A percentile compares a stretch with the other conserved stretches of the same genome.
These are phyloP conservation scores for Chrysopilus asiliformis DNA, from an alignment of 2,888 invertebrate species.

Conservation along the genomic window DNA sequence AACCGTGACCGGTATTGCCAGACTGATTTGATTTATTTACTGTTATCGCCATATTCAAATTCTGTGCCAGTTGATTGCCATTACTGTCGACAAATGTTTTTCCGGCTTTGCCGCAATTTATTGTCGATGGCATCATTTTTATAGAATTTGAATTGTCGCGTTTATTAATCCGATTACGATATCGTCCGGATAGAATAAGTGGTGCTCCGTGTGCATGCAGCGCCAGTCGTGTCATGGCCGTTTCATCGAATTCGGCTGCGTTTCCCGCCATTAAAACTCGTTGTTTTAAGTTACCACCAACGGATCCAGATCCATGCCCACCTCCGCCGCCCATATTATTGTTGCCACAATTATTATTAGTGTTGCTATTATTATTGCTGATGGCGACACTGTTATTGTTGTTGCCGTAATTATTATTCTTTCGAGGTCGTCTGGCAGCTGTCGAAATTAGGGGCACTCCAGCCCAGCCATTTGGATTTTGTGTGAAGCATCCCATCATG, in stretches of 20 bases:
- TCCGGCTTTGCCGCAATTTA: no score
- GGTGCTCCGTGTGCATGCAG: constrained; percentile 77
- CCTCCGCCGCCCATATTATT: background rate
- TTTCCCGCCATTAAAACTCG: constrained; percentile 9
- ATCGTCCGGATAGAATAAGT: constrained; percentile 58
- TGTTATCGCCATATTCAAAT: background rate
- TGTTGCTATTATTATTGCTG: constrained; percentile 4
- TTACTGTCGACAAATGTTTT: no score
- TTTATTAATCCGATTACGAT: constrained; percentile 28
- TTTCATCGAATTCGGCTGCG: constrained; percentile 18
- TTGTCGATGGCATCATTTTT: constrained; percentile 29
- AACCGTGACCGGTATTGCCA: background rate
- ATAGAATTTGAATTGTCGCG: constrained; percentile 22
- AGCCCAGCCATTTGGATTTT: constrained; percentile 49
- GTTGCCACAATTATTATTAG: background rate
- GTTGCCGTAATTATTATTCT: constrained; percentile 19
- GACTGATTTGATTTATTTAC: background rate
- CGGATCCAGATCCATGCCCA: no score
- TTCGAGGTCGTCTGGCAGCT: constrained; percentile 43
- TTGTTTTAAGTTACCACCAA: constrained; percentile 6
- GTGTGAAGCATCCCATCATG: constrained; percentile 14
- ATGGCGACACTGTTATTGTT: constrained; percentile 6
- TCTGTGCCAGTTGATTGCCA: background rate
- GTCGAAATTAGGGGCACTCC: constrained; percentile 72
- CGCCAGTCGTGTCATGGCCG: constrained; percentile 53